Evolutionary conservation across 2,113 vertebrate species (phyloP).

Genomic region (Tragelaphus buxtoni): DNA sequence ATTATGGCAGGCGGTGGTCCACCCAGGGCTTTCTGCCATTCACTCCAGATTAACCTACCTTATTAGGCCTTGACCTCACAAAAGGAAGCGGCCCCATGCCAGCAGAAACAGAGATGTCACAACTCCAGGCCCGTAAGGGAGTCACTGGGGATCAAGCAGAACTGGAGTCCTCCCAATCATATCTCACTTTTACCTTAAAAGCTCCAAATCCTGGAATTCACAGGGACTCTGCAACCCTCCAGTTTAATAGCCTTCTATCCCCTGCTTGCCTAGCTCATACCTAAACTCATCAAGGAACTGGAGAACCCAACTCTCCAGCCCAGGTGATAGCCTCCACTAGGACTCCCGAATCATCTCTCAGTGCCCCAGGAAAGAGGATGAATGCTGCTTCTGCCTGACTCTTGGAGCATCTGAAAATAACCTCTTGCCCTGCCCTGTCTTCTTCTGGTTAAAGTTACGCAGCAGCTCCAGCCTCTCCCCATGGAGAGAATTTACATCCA

Average conservation of each 20-base stretch:
- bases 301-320: neutral
- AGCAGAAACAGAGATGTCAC: neutral
- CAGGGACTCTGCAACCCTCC: neutral
- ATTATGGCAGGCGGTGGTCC: no score
- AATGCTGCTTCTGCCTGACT: neutral
- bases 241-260: neutral
- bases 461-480: neutral
- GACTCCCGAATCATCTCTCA: neutral
- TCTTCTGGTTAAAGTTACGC: neutral
- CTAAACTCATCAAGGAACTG: neutral
- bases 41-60: neutral
- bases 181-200: neutral
- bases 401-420: neutral
- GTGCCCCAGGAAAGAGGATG: neutral
- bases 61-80: neutral
- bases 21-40: neutral
- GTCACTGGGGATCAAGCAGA: no score
- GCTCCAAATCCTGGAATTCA: neutral
- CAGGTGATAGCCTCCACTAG: neutral
- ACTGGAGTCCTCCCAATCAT: neutral
- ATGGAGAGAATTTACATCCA: neutral
- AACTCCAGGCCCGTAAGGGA: neutral
- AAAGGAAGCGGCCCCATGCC: neutral
- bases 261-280: neutral
- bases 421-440: neutral